phyloP scores from a whole-genome alignment of 2,113 vertebrate genomes.

The Ranitomeya variabilis region DNA sequence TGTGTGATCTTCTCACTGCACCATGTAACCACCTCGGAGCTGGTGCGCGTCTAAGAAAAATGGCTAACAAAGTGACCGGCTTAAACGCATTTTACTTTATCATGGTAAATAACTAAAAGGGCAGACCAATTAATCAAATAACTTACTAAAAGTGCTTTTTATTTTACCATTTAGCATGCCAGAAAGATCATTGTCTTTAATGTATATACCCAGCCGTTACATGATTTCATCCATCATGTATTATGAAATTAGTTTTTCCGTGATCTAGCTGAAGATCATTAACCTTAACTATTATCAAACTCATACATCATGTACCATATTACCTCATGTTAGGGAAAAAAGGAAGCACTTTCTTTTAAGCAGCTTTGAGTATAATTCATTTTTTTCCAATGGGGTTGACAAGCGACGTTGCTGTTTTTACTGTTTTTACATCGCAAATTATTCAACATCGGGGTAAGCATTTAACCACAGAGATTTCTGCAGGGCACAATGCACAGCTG shows the following conservation, averaged over 20 bases:
- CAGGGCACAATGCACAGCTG: conserved; percentile 58
- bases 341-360: conserved; percentile 65
- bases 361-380: conserved; percentile 66
- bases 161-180: conserved; percentile 93
- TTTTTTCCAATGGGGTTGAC: conserved; percentile 72
- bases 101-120: conserved; percentile 78
- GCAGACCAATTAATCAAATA: conserved; percentile 87
- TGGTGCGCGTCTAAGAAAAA: conserved; percentile 80
- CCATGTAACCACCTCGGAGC: conserved; percentile 54
- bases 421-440: conserved; percentile 74
- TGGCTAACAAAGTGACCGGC: conserved; percentile 82
- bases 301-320: conserved; percentile 82
- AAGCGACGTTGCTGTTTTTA: conserved; percentile 69
- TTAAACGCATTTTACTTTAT: conserved; percentile 90
- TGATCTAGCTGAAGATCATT: conserved; percentile 85
- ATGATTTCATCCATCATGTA: conserved; percentile 87
- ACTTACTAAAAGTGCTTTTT: conserved; percentile 97
- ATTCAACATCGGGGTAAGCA: conserved; percentile 60
- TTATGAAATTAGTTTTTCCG: conserved; percentile 83
- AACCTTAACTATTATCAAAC: conserved; percentile 78
- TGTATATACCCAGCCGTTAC: conserved; percentile 88
- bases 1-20: conserved; percentile 55
- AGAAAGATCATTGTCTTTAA: conserved; percentile 87
- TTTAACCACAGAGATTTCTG: conserved; percentile 64
- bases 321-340: conserved; percentile 72